Conservation (phyloP, 1,140 invertebrate species). For the Papilio xuthus region DNA sequence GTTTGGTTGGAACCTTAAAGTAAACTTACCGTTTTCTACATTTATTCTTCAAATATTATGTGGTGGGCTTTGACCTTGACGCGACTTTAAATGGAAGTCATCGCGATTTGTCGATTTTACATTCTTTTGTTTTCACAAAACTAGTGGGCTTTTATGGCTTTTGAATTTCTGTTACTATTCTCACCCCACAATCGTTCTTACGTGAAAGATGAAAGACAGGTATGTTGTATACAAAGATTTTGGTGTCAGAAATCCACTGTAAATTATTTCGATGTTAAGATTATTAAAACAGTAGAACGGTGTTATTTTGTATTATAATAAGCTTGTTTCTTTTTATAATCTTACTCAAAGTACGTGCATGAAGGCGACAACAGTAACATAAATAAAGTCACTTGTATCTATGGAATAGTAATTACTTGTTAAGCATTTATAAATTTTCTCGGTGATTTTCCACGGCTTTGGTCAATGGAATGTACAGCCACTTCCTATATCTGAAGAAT, state of each 20-base stretch:
- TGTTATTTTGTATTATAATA: not conserved
- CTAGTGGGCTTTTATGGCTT: not conserved
- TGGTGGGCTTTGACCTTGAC: not conserved
- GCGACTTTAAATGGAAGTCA: not conserved
- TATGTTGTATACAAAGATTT: no score
- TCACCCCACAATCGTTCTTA: not conserved
- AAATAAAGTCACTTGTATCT: slow-evolving; percentile 15
- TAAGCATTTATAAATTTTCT: slow-evolving; percentile 32
- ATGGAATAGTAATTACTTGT: slow-evolving; percentile 31
- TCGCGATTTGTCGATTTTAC: not conserved
- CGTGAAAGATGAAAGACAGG: no score
- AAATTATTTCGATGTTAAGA: not conserved
- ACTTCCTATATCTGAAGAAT: not conserved
- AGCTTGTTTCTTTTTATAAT: not conserved
- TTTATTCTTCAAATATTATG: not conserved
- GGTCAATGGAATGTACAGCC: slow-evolving; percentile 4
- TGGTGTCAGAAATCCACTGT: no score
- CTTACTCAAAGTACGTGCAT: not conserved
- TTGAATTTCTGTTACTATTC: not conserved
- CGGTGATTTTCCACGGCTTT: slow-evolving; percentile 27
- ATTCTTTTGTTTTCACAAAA: not conserved
- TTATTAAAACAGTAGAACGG: not conserved
- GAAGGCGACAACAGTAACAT: not conserved
- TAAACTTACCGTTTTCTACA: not conserved
- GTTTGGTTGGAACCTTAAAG: not conserved